Conservation (phyloP, 35 echinoderm and acorn worm genomes). For the Diadema setosum region DNA sequence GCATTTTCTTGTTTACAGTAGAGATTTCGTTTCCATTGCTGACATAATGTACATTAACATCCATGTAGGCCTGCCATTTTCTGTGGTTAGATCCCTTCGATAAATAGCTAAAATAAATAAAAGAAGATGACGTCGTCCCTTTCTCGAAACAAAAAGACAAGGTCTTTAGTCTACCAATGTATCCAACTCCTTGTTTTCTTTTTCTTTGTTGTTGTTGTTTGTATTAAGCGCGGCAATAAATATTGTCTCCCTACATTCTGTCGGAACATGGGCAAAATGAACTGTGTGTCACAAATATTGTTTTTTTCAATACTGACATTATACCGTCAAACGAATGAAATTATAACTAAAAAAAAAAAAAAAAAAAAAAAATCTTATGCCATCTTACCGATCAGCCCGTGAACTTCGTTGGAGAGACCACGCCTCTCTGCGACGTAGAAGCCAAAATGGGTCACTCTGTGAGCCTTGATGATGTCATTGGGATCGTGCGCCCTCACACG, state of each 20-base stretch:
- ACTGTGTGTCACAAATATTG: background rate
- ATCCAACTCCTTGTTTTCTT: too few species aligned
- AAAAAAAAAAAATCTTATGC: background rate
- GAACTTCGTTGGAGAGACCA: conserved; percentile 37
- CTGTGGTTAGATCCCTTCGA: too few species aligned
- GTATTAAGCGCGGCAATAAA: too few species aligned
- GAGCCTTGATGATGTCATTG: background rate
- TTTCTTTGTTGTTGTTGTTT: too few species aligned
- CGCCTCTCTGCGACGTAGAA: conserved; percentile 27
- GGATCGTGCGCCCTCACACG: background rate
- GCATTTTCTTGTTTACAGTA: background rate
- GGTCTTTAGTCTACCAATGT: too few species aligned
- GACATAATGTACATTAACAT: too few species aligned
- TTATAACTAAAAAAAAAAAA: background rate
- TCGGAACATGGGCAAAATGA: background rate
- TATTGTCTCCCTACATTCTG: too few species aligned
- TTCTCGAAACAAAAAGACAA: too few species aligned
- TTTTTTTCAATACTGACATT: background rate
- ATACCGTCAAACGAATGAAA: background rate
- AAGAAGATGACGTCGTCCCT: too few species aligned
- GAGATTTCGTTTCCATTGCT: background rate
- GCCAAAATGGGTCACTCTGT: conserved; percentile 17
- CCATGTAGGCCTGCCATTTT: too few species aligned
- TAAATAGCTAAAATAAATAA: too few species aligned
- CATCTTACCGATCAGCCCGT: conserved; percentile 46